A percentile compares a stretch with the other conserved stretches of the same genome.
These are phyloP conservation scores for Apantesis nais DNA, from an alignment of 2,888 invertebrate genomes.

Conservation along the genomic window DNA sequence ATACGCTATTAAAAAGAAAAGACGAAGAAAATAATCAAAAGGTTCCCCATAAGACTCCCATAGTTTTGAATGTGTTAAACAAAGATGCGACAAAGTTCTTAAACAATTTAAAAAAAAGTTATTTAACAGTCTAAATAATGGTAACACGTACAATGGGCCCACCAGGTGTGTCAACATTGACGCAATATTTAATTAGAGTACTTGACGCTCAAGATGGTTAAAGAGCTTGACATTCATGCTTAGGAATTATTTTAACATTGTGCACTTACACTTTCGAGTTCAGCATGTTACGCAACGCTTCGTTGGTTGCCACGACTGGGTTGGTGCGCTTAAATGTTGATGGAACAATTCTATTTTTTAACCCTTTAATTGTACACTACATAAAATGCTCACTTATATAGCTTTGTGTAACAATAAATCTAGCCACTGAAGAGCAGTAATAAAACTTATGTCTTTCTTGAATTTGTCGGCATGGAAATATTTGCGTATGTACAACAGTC, in stretches of 20 bases:
- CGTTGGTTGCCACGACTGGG: conserved; percentile 29
- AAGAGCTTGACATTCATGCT: conserved; percentile 44
- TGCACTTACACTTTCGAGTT: conserved; percentile 41
- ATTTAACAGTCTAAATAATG: conserved; percentile 35
- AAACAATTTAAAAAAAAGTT: conserved; percentile 28
- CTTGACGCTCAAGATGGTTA: conserved; percentile 46
- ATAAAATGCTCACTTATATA: too few relatives aligned
- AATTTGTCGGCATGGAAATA: not conserved
- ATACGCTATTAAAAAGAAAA: too few relatives aligned
- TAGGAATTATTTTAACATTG: conserved; percentile 47
- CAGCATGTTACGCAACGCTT: conserved; percentile 37
- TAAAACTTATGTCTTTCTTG: not conserved
- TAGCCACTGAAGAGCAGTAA: too few relatives aligned
- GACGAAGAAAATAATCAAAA: too few relatives aligned
- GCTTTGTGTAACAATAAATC: too few relatives aligned
- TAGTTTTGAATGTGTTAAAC: too few relatives aligned
- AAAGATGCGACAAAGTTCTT: not conserved
- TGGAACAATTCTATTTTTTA: conserved; percentile 7
- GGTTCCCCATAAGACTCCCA: too few relatives aligned
- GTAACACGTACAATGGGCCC: conserved; percentile 27
- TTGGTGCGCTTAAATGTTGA: conserved; percentile 21
- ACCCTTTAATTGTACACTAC: not conserved
- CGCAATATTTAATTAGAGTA: conserved; percentile 52
- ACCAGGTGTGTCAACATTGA: conserved; percentile 49
- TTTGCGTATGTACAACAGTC: not conserved